Conservation (phyloP, 2,888 invertebrate genomes). For the Alloscopus bannaensis region DNA sequence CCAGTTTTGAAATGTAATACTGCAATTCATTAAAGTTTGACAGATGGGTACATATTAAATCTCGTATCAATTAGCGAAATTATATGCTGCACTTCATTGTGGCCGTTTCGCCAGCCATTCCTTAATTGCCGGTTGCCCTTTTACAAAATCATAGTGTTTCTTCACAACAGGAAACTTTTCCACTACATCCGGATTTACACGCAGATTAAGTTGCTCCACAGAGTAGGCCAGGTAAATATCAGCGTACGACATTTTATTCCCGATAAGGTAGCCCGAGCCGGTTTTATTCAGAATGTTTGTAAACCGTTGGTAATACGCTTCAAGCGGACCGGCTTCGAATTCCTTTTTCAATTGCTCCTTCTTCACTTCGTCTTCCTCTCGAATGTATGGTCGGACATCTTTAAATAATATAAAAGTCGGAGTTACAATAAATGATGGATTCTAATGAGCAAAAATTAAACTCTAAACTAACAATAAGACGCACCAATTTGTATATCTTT, state of each 20-base stretch:
- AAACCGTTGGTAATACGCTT: constrained; percentile 15
- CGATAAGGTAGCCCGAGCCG: constrained; percentile 44
- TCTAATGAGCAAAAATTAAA: background rate
- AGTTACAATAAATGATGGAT: background rate
- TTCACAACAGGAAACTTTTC: background rate
- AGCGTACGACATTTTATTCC: constrained; percentile 32
- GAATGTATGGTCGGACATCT: constrained; percentile 17
- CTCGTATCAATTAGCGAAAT: too few relatives aligned
- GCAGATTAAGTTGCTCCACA: background rate
- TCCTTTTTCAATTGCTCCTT: constrained; percentile 30
- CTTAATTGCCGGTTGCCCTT: constrained; percentile 45
- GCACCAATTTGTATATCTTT: constrained; percentile 21
- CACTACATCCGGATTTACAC: background rate
- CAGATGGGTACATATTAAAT: too few relatives aligned
- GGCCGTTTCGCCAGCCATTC: constrained; percentile 46
- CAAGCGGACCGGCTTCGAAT: constrained; percentile 12
- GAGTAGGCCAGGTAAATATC: constrained; percentile 38
- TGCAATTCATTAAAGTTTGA: constrained; percentile 7
- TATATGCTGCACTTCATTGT: too few relatives aligned
- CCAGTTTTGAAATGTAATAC: background rate
- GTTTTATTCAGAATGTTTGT: constrained; percentile 32
- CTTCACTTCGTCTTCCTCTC: background rate
- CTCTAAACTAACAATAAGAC: constrained; percentile 1
- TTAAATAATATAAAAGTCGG: background rate
- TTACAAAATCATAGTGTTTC: constrained; percentile 7